Evolutionary conservation across 2,888 invertebrate species (phyloP).

Genomic region (Rhingia campestris): DNA sequence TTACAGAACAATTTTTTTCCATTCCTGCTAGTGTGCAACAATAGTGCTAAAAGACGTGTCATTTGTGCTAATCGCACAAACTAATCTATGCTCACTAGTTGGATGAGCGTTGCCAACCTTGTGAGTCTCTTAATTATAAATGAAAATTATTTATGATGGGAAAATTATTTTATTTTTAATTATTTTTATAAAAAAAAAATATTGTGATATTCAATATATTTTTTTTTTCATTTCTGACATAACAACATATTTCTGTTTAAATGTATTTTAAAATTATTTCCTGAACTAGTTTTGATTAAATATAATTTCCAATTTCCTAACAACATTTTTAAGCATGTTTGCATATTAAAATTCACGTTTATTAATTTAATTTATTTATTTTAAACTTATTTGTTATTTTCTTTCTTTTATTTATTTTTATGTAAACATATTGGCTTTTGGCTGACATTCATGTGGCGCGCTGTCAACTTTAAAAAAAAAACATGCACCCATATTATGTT

Average conservation of each 20-base stretch:
- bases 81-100: too few relatives aligned
- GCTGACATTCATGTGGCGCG: slow-evolving; percentile 71
- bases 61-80: too few relatives aligned
- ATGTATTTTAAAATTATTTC: background rate
- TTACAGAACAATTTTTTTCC: too few relatives aligned
- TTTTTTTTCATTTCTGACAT: too few relatives aligned
- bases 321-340: slow-evolving; percentile 28
- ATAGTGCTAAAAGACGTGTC: too few relatives aligned
- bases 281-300: background rate
- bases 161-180: too few relatives aligned
- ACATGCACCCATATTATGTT: slow-evolving; percentile 63
- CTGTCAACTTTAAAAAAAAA: slow-evolving; percentile 56
- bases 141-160: too few relatives aligned
- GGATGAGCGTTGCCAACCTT: too few relatives aligned
- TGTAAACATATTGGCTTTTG: slow-evolving; percentile 71
- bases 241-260: background rate
- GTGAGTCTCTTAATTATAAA: too few relatives aligned
- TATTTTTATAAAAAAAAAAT: too few relatives aligned
- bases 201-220: too few relatives aligned
- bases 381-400: slow-evolving; percentile 58
- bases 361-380: slow-evolving; percentile 55
- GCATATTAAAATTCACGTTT: slow-evolving; percentile 27
- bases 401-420: slow-evolving; percentile 74
- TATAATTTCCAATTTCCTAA: background rate
- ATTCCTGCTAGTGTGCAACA: too few relatives aligned